Percentiles rank a stretch among this genome's conserved stretches.
These are phyloP conservation scores for Pteronura brasiliensis DNA, from an alignment of 2,113 vertebrate genomes.

Conservation along the genomic window DNA sequence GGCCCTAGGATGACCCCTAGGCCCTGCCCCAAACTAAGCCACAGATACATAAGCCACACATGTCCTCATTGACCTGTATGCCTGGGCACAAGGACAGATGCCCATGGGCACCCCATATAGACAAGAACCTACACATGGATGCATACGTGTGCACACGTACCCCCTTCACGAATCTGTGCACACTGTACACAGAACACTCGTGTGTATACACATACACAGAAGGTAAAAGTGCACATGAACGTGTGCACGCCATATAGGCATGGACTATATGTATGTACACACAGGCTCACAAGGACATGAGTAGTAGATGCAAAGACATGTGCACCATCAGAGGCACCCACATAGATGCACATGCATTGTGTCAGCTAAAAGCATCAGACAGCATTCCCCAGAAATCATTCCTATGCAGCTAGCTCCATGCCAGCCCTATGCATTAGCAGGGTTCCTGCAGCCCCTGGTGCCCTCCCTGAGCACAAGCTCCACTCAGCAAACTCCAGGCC, in stretches of 20 bases:
- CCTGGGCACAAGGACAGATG: neutral
- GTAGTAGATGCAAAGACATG: neutral
- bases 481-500: neutral
- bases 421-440: fast-evolving
- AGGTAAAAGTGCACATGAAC: neutral
- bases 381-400: neutral
- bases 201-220: neutral
- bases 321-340: neutral
- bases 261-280: neutral
- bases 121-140: neutral
- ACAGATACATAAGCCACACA: neutral
- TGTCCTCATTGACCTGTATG: neutral
- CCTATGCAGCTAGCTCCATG: fast-evolving
- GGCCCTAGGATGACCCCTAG: neutral
- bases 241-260: neutral
- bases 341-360: neutral
- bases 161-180: too few relatives aligned
- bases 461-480: neutral
- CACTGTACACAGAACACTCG: neutral
- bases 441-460: neutral
- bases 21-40: neutral
- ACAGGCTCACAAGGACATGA: too few relatives aligned
- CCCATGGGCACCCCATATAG: neutral
- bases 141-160: too few relatives aligned
- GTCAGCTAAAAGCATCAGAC: neutral